Conservation (phyloP, 2,888 invertebrate species). For the Muscina levida region DNA sequence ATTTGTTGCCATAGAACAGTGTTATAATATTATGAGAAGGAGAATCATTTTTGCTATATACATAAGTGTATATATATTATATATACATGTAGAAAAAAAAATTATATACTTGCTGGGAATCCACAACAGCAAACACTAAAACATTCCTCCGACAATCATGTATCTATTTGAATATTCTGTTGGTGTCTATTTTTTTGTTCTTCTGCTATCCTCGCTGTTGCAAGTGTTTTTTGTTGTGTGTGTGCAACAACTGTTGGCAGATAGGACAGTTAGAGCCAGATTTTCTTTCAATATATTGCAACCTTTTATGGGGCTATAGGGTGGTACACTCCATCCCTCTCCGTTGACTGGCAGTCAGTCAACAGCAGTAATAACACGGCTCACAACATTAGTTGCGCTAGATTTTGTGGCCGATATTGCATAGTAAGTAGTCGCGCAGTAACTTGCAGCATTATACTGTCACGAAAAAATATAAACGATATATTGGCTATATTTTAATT, state of each 20-base stretch:
- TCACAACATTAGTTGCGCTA: conserved; percentile 3
- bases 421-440: conserved; percentile 2
- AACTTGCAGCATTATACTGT: neutral
- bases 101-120: neutral
- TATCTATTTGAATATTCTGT: neutral
- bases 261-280: no score
- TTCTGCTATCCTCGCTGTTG: no score
- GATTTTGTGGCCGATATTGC: conserved; percentile 4
- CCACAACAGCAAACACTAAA: neutral
- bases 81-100: neutral
- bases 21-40: neutral
- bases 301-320: no score
- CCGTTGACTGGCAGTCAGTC: neutral
- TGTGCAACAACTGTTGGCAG: neutral
- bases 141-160: neutral
- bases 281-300: no score
- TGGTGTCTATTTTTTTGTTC: neutral
- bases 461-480: no score
- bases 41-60: neutral
- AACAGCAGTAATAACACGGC: neutral
- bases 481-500: no score
- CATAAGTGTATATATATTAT: neutral
- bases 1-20: conserved; percentile 3
- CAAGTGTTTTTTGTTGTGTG: neutral
- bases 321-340: neutral